These are phyloP conservation scores for Drosophila anomalata DNA, from an alignment of 2,888 invertebrate genomes.

Conservation along the genomic window DNA sequence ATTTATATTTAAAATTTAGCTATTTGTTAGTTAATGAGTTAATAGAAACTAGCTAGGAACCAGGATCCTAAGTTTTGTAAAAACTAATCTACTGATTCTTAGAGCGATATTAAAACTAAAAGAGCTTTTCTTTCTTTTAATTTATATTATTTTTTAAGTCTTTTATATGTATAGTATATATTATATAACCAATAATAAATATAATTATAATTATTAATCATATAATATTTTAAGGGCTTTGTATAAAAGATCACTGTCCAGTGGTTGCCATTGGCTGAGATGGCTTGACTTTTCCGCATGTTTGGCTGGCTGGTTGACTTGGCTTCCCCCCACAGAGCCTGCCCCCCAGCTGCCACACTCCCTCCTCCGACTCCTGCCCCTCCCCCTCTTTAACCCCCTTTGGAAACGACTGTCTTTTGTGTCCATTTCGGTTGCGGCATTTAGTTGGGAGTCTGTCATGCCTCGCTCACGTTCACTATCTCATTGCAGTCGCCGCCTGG, in stretches of 20 bases:
- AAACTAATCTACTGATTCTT: too few species aligned
- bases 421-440: slow-evolving; percentile 47
- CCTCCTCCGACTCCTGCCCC: neutral
- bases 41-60: too few species aligned
- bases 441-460: slow-evolving; percentile 50
- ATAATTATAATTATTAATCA: too few species aligned
- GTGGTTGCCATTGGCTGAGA: slow-evolving; percentile 24
- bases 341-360: slow-evolving; percentile 6
- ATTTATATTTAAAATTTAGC: too few species aligned
- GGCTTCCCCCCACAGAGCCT: slow-evolving; percentile 19
- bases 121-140: too few species aligned
- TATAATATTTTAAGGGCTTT: too few species aligned
- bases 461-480: slow-evolving; percentile 49
- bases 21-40: too few species aligned
- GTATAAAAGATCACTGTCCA: slow-evolving; percentile 11
- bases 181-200: too few species aligned
- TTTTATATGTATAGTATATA: too few species aligned
- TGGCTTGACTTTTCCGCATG: slow-evolving; percentile 64
- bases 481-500: slow-evolving; percentile 40
- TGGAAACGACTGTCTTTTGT: slow-evolving; percentile 23
- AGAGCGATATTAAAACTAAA: too few species aligned
- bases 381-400: slow-evolving; percentile 6
- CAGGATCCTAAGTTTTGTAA: too few species aligned
- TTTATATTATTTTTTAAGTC: too few species aligned
- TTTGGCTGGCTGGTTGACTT: slow-evolving; percentile 51